A percentile compares a stretch with the other conserved stretches of the same genome.
Conservation (phyloP, 2,888 invertebrate genomes). For the Diarsia mendica region DNA sequence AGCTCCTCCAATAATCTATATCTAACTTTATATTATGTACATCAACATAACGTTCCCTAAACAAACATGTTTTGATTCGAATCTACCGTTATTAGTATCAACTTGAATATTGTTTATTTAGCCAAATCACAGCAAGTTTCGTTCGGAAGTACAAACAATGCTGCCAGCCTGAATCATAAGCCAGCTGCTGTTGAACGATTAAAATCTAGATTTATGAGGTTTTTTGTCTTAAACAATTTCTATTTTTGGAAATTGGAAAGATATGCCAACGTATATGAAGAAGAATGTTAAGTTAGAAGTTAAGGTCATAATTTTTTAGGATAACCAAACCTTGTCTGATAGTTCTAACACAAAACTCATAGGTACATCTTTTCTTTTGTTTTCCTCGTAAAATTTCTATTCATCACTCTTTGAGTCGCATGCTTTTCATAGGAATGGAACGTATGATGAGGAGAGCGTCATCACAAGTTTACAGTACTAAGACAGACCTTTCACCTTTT, state of each 20-base stretch:
- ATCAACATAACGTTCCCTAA: conserved; percentile 21
- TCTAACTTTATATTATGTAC: neutral
- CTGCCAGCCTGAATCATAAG: conserved; percentile 46
- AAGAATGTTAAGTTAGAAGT: neutral
- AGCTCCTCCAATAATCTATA: no score
- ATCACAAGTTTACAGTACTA: no score
- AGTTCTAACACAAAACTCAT: no score
- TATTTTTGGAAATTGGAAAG: conserved; percentile 7
- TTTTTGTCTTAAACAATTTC: conserved; percentile 9
- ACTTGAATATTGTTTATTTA: conserved; percentile 38
- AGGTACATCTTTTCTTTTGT: no score
- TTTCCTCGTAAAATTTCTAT: no score
- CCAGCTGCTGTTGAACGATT: conserved; percentile 49
- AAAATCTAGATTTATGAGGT: conserved; percentile 30
- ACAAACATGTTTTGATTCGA: conserved; percentile 47
- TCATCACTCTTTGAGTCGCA: no score
- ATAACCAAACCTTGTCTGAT: no score
- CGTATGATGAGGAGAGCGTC: no score
- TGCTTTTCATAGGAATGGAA: no score
- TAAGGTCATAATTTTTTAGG: no score
- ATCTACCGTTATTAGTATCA: conserved; percentile 27
- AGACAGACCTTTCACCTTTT: no score
- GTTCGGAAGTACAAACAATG: conserved; percentile 48
- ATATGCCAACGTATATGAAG: neutral
- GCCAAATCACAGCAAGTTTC: conserved; percentile 30